Evolutionary conservation across 2,113 vertebrate species (phyloP).

Genomic region (Dipodomys stephensi): DNA sequence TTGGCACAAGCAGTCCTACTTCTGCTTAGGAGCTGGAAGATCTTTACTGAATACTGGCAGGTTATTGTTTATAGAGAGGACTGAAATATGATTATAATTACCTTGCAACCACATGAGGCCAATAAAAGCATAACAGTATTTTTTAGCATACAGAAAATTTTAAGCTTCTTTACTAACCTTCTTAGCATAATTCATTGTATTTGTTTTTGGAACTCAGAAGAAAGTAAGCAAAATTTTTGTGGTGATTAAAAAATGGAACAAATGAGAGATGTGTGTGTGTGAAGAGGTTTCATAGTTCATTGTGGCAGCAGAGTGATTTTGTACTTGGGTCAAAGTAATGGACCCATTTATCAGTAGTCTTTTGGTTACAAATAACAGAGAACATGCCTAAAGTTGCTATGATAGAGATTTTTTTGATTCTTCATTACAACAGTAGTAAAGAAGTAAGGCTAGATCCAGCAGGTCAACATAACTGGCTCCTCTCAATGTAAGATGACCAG

Average conservation of each 20-base stretch:
- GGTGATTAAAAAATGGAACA: background rate
- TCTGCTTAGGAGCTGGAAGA: background rate
- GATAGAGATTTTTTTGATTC: background rate
- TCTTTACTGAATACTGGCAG: constrained; percentile 61
- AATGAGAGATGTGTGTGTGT: background rate
- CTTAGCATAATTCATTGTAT: constrained; percentile 4
- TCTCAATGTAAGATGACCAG: background rate
- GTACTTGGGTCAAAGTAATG: background rate
- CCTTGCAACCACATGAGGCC: constrained; percentile 49
- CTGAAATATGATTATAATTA: constrained; percentile 68
- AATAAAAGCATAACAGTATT: constrained; percentile 55
- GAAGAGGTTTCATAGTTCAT: background rate
- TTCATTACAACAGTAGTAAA: background rate
- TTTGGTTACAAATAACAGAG: constrained; percentile 47
- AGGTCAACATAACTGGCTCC: background rate
- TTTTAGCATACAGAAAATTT: constrained; percentile 67
- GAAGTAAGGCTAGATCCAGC: background rate
- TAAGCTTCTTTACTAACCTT: constrained; percentile 63
- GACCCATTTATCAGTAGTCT: background rate
- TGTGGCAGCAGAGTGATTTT: background rate
- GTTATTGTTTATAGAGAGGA: constrained; percentile 71
- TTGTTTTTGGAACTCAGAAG: constrained; percentile 39
- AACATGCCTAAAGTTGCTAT: background rate
- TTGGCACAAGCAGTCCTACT: constrained; percentile 16
- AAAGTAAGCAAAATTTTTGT: constrained; percentile 51